A percentile compares a stretch with the other conserved stretches of the same genome.
Conservation (phyloP, 2,888 invertebrate genomes). For the Conus canariensis region DNA sequence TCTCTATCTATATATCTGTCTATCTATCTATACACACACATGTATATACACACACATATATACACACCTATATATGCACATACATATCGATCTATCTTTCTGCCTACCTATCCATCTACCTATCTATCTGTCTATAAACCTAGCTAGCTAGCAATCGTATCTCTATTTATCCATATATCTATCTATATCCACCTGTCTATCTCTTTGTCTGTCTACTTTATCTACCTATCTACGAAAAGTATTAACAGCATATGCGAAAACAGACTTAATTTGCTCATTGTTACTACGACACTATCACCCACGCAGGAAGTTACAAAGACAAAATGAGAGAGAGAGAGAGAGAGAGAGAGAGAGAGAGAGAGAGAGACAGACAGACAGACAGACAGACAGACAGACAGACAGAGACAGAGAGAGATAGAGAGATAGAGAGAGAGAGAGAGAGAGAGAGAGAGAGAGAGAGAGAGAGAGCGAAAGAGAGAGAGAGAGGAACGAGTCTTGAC, state of each 20-base stretch:
- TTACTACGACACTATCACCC: too few species aligned
- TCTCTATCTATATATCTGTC: too few species aligned
- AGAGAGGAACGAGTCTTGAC: neutral
- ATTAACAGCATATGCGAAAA: too few species aligned
- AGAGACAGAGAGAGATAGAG: neutral
- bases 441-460: constrained; percentile 6
- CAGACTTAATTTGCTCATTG: too few species aligned
- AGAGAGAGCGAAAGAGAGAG: neutral
- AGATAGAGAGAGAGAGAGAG: neutral
- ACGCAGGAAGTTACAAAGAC: neutral
- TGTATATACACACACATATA: neutral
- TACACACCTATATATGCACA: too few species aligned
- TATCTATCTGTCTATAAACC: too few species aligned
- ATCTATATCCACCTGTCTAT: neutral
- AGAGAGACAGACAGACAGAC: neutral
- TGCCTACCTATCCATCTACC: neutral
- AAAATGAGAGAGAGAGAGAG: neutral
- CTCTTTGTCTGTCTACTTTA: neutral
- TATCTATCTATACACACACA: too few species aligned
- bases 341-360: neutral
- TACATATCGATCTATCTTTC: neutral
- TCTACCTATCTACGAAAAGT: neutral
- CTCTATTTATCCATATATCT: too few species aligned
- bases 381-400: neutral
- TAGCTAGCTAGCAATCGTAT: neutral